Conservation (phyloP, 1,140 invertebrate species). For the Epicauta chinensis region DNA sequence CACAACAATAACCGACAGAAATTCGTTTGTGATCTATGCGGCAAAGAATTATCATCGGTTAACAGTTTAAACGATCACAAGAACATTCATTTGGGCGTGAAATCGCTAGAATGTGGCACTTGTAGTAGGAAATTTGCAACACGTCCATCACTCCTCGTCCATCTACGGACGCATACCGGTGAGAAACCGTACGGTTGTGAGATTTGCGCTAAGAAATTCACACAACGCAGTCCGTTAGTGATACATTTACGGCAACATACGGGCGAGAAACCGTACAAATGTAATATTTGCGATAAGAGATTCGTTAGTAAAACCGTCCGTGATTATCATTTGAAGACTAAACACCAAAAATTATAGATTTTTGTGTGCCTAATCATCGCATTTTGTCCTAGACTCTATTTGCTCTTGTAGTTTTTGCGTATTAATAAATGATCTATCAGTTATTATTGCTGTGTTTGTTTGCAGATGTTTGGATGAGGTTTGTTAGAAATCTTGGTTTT, state of each 20-base stretch:
- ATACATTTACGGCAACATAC: constrained; percentile 44
- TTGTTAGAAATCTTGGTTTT: no score
- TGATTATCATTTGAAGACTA: not conserved
- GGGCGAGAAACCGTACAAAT: constrained; percentile 48
- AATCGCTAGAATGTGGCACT: constrained; percentile 62
- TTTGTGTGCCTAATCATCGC: no score
- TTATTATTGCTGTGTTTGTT: no score
- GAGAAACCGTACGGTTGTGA: constrained; percentile 16
- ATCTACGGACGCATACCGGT: constrained; percentile 12
- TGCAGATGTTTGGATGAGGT: no score
- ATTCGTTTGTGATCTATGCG: constrained; percentile 57
- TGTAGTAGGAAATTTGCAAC: constrained; percentile 54
- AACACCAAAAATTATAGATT: not conserved
- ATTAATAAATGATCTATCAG: no score
- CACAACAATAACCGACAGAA: no score
- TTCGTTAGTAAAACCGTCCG: constrained; percentile 1
- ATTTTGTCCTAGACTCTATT: no score
- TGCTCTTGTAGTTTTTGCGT: no score
- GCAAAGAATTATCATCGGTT: constrained; percentile 65
- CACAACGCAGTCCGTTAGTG: constrained; percentile 19
- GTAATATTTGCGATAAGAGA: constrained; percentile 40
- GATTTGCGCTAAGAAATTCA: constrained; percentile 24
- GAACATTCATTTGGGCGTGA: constrained; percentile 61
- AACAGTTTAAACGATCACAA: constrained; percentile 61
- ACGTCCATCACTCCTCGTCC: constrained; percentile 4